A percentile compares a stretch with the other conserved stretches of the same genome.
phyloP scores from a whole-genome alignment of 2,888 invertebrate genomes.

The Heteromyza rotundicornis region DNA sequence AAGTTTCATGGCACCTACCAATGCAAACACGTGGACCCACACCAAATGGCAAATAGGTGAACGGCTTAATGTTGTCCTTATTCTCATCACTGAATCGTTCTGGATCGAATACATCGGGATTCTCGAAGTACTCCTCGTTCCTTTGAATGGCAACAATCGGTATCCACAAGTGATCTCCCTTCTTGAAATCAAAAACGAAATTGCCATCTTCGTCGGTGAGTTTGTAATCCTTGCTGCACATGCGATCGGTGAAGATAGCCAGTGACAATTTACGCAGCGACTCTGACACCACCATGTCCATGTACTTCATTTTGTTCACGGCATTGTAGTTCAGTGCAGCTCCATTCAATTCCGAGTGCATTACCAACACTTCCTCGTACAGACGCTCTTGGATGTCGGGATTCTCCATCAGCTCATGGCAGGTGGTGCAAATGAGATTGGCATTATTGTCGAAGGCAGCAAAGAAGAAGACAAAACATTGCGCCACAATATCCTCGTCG shows the following conservation, averaged over 20 bases:
- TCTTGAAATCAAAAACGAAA: slow-evolving; percentile 63
- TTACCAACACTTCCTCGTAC: slow-evolving; percentile 64
- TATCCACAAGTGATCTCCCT: slow-evolving; percentile 44
- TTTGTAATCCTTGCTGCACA: slow-evolving; percentile 61
- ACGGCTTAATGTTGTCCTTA: slow-evolving; percentile 60
- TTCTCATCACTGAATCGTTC: slow-evolving; percentile 65
- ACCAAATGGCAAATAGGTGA: slow-evolving; percentile 65
- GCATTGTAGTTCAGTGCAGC: slow-evolving; percentile 64
- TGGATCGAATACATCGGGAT: slow-evolving; percentile 67
- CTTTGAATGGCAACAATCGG: slow-evolving; percentile 62
- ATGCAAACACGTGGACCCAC: slow-evolving; percentile 68
- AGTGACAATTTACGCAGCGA: slow-evolving; percentile 64
- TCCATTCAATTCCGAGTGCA: slow-evolving; percentile 54
- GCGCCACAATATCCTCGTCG: slow-evolving; percentile 64
- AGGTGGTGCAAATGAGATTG: slow-evolving; percentile 61
- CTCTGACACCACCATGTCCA: slow-evolving; percentile 65
- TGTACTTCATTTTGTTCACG: slow-evolving; percentile 65
- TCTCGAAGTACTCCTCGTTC: slow-evolving; percentile 63
- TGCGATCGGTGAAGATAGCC: slow-evolving; percentile 58
- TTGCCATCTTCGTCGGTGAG: slow-evolving; percentile 51
- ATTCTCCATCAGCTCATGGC: slow-evolving; percentile 66
- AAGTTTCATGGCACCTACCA: slow-evolving; percentile 47
- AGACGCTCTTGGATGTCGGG: slow-evolving; percentile 66
- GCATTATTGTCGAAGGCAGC: slow-evolving; percentile 65
- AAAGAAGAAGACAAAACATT: slow-evolving; percentile 65